Base-by-base conservation (phyloP, 2,888 invertebrate genomes). In the Parnassius orleans region DNA sequence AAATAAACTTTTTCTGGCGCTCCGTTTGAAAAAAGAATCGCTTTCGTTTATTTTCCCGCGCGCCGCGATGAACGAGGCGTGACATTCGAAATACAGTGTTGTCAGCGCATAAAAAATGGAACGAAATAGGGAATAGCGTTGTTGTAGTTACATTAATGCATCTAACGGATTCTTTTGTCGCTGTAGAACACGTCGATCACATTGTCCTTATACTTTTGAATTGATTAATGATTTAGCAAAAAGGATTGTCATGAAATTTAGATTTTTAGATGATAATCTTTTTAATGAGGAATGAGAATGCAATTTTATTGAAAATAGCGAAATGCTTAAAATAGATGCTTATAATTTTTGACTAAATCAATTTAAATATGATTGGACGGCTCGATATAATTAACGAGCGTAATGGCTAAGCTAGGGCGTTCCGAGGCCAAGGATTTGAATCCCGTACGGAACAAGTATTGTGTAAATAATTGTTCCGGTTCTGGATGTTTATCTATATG, bases 41-140 rank as follows among this genome's bases (percentile, higher is more conserved):
- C 66, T 75, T 80, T 85, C 81, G 82, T 86, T 84, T 85, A 84
- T 85, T 84, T 87, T 87, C 86, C 86, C 83, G 80, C 82, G 81
- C 79, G 74, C 69, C 70, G 77, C 85, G 83, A 84, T 83, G 87
- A 88, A 90, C 88, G 83, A 90, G 89, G 86, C 90, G 90, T 90
- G 90, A 90, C 90, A 90, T 84, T 89, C 69, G 81, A 88, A 89
- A 89, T 84, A 81, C 80, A 82, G 76, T 85, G 85, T 82, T 85
- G 85, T 81, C 83, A 85, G 84, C 78, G 65, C 67, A 80, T 76
- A 85, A 84, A 84, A 85, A 84, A 79, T 71, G 67, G 69, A 77
- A 78, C 76, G 77, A 74, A 75, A 76, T 75, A 75, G 81, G 83
- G 84, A 82, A 86, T 83, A 81, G 83, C 81, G 81, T 83, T 84